phyloP scores from a whole-genome alignment of 2,888 invertebrate species.

The Epicampocera succincta region DNA sequence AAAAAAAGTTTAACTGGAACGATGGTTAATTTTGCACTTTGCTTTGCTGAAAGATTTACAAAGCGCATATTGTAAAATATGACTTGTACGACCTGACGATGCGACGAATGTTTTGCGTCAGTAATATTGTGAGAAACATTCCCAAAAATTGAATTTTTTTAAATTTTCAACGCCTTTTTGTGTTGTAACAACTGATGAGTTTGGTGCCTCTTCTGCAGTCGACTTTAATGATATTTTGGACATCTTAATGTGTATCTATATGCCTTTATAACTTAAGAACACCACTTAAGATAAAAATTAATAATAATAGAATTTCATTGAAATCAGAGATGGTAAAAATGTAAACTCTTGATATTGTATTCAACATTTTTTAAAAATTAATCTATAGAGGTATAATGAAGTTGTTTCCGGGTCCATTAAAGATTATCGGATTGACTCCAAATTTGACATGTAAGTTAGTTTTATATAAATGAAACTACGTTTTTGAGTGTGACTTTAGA shows the following conservation, averaged over 20 bases:
- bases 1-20: not conserved
- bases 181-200: not conserved
- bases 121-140: not conserved
- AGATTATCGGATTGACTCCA: not conserved
- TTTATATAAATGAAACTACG: no score
- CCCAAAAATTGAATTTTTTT: not conserved
- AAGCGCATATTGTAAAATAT: not conserved
- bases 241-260: not conserved
- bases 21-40: slow-evolving; percentile 1
- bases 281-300: no score
- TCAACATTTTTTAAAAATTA: not conserved
- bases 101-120: not conserved
- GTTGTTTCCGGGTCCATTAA: no score
- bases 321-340: no score
- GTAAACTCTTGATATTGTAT: no score
- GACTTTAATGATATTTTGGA: not conserved
- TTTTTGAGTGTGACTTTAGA: no score
- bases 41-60: not conserved
- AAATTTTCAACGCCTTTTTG: slow-evolving; percentile 9
- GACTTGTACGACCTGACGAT: not conserved
- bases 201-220: no score
- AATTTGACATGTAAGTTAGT: no score
- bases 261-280: not conserved
- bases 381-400: no score
- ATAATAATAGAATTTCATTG: no score